Evolutionary conservation across 2,797 vertebrate species (phyloP).

Genomic region (Smutsia temminckii): DNA sequence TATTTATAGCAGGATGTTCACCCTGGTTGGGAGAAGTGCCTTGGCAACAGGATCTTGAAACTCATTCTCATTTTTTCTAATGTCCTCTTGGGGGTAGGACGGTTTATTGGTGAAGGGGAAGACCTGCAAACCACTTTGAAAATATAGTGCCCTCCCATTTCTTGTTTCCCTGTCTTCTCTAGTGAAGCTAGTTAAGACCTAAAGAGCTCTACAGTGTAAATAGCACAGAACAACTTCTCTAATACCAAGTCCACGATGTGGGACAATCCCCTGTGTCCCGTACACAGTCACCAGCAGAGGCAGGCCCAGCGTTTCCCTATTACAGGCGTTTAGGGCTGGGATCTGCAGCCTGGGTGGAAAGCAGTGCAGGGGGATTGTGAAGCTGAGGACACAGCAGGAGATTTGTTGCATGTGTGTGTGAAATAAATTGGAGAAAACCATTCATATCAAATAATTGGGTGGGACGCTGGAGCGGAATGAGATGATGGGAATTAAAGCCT

Average conservation of each 20-base stretch:
- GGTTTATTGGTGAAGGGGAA: neutral
- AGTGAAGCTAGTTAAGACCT: neutral
- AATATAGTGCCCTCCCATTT: neutral
- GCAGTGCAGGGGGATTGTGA: neutral
- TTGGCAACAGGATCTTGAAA: constrained; percentile 23
- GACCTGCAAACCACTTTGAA: constrained; percentile 40
- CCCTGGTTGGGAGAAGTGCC: neutral
- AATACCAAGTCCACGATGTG: neutral
- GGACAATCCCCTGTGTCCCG: neutral
- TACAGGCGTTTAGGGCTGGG: neutral
- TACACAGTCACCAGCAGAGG: neutral
- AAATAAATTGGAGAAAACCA: neutral
- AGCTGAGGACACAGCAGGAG: neutral
- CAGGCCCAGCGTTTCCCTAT: neutral
- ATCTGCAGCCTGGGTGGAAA: neutral
- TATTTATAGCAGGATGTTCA: constrained; percentile 43
- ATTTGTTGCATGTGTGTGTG: neutral
- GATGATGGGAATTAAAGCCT: neutral
- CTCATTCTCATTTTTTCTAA: constrained; percentile 14
- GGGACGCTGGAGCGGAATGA: neutral
- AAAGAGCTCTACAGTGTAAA: neutral
- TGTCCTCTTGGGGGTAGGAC: neutral
- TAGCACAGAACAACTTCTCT: neutral
- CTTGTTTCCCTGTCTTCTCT: constrained; percentile 19
- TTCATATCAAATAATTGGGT: neutral